Evolutionary conservation across 2,888 invertebrate genomes (phyloP), one percentile per base, ranked within the genome.

Genomic region (Agriopis aurantiaria): DNA sequence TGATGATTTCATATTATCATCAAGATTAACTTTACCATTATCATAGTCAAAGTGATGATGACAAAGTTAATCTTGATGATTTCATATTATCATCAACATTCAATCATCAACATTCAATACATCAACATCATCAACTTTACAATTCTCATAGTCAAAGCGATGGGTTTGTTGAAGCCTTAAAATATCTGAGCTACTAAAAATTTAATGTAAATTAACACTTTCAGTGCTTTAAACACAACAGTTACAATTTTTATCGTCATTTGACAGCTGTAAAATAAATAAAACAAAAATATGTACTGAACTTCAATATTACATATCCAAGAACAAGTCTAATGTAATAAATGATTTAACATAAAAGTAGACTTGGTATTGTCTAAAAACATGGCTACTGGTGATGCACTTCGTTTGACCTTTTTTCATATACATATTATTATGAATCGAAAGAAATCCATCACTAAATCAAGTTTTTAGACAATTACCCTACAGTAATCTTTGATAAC

Each of bases 151-250:
- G 7, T 45, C 17, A 46, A 33, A 10, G 57, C 11, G 3, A n/a
- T 56, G 23, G 9, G 6, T 46, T 46, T 0, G 58, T 58, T 58
- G 46, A 33, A 14, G 14, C 10, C 33, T 51, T 72, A 64, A 66
- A 67, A 72, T 66, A 56, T 61, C 64, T 57, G 66, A 64, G 63
- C 57, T 68, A 65, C 61, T 45, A 61, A 60, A 68, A 65, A 60
- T 65, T 53, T 70, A 61, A 62, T 69, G 64, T 71, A 68, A 72
- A 78, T 86, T 83, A 92, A 93, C 93, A 93, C 93, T 92, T 85
- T 87, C 72, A 86, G 93, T 93, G 91, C 87, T 43, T 61, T 85
- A 82, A 85, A 84, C 85, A 87, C 82, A 86, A 82, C 81, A 81
- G 77, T 64, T 71, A 67, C 53, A 64, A 78, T 77, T 79, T 87